Percentiles rank a stretch among this genome's conserved stretches.
Conservation (phyloP, 2,113 vertebrate genomes). For the Laterallus jamaicensis region DNA sequence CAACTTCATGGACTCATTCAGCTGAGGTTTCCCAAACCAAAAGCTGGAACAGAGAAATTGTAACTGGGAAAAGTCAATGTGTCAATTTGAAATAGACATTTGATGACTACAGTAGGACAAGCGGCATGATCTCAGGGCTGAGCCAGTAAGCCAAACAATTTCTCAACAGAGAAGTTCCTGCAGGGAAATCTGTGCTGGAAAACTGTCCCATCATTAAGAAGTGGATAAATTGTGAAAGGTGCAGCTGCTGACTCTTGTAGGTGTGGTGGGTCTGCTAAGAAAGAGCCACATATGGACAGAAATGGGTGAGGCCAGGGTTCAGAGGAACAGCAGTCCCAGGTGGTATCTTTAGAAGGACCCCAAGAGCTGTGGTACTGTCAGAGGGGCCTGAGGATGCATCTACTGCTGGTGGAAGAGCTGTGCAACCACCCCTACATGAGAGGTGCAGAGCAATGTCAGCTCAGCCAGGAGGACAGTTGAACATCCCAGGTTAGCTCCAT, state of each 20-base stretch:
- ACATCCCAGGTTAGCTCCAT: background rate
- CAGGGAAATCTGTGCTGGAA: background rate
- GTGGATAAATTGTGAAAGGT: background rate
- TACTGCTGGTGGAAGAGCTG: background rate
- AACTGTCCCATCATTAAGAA: background rate
- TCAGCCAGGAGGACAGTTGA: background rate
- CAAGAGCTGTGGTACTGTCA: background rate
- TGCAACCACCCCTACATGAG: accelerated
- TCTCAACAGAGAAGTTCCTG: background rate
- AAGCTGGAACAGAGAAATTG: background rate
- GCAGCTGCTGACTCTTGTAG: background rate
- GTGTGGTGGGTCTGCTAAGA: background rate
- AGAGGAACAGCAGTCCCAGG: background rate
- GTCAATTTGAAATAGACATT: background rate
- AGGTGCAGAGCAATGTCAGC: background rate
- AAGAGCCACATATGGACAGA: background rate
- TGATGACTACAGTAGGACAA: background rate
- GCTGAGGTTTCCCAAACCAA: background rate
- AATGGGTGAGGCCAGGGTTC: background rate
- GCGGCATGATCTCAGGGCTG: background rate
- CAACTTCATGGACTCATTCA: background rate
- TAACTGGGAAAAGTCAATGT: background rate
- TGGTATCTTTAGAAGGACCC: accelerated
- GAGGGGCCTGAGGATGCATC: background rate
- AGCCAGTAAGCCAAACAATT: background rate